A percentile compares a stretch with the other conserved stretches of the same genome.
phyloP scores from a whole-genome alignment of 2,888 invertebrate genomes.

The Trilocha varians region DNA sequence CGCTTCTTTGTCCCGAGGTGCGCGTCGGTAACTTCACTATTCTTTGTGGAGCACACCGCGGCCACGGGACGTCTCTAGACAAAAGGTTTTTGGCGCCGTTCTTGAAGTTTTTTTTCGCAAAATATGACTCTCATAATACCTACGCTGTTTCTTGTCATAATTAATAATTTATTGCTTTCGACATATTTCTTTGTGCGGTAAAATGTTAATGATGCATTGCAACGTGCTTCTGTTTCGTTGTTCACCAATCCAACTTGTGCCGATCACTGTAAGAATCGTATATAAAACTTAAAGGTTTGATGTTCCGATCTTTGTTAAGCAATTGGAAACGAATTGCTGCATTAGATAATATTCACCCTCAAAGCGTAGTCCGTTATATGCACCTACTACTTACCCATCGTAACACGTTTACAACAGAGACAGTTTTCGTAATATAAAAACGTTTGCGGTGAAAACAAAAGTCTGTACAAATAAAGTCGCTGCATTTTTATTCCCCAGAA shows the following conservation, averaged over 20 bases:
- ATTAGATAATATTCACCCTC: too few relatives aligned
- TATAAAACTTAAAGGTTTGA: too few relatives aligned
- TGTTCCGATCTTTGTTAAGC: too few relatives aligned
- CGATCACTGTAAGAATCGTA: too few relatives aligned
- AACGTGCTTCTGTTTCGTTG: constrained; percentile 70
- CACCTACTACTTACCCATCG: too few relatives aligned
- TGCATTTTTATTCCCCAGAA: constrained; percentile 20
- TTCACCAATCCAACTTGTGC: too few relatives aligned
- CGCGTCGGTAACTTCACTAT: constrained; percentile 44
- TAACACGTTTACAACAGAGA: neutral
- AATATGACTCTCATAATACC: constrained; percentile 43
- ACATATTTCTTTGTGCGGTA: constrained; percentile 44
- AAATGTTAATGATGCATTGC: constrained; percentile 46
- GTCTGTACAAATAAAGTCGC: constrained; percentile 4
- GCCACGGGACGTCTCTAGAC: constrained; percentile 62
- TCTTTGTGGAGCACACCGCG: constrained; percentile 44
- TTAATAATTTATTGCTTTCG: constrained; percentile 70
- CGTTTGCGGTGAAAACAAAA: neutral
- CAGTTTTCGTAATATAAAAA: neutral
- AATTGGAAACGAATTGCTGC: too few relatives aligned
- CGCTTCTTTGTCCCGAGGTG: constrained; percentile 54
- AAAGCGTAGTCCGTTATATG: too few relatives aligned
- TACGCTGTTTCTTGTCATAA: constrained; percentile 59
- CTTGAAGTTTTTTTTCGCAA: constrained; percentile 48
- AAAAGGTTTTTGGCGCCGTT: constrained; percentile 67